Evolutionary conservation across 2,113 vertebrate genomes (phyloP).

Genomic region (Poeciliopsis occidentalis): DNA sequence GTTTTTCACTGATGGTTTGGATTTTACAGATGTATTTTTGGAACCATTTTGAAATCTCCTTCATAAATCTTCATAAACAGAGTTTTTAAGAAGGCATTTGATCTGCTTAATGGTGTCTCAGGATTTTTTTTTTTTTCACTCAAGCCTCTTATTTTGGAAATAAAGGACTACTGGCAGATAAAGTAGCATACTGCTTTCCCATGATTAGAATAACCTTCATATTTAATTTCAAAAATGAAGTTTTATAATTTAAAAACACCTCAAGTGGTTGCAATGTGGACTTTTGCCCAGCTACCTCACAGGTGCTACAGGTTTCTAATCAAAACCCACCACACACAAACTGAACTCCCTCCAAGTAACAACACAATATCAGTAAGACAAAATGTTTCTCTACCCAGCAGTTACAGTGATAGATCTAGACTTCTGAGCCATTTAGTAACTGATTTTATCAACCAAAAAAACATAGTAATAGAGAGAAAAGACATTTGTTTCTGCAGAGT

Average conservation of each 20-base stretch:
- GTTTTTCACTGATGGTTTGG: background rate
- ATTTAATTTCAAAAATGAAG: too few relatives aligned
- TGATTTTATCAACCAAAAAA: background rate
- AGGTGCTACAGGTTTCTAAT: background rate
- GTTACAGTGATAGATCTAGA: background rate
- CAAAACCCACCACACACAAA: background rate
- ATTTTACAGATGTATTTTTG: background rate
- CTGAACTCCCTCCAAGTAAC: too few relatives aligned
- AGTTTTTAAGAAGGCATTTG: background rate
- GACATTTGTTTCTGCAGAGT: background rate
- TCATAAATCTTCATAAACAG: background rate
- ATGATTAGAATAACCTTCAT: background rate
- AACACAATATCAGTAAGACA: background rate
- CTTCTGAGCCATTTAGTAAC: background rate
- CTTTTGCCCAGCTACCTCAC: background rate
- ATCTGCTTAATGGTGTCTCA: slow-evolving; percentile 5
- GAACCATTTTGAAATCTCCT: background rate
- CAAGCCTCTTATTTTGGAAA: slow-evolving; percentile 13
- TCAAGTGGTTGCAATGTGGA: background rate
- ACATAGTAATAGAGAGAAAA: background rate
- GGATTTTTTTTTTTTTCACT: slow-evolving; percentile 25
- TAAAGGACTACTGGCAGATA: background rate
- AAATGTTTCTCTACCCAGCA: background rate
- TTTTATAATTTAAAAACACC: too few relatives aligned
- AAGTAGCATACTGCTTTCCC: background rate